Evolutionary conservation across 2,797 vertebrate species (phyloP), one percentile per base, ranked within the genome.

Genomic region (Cephalopachus bancanus): DNA sequence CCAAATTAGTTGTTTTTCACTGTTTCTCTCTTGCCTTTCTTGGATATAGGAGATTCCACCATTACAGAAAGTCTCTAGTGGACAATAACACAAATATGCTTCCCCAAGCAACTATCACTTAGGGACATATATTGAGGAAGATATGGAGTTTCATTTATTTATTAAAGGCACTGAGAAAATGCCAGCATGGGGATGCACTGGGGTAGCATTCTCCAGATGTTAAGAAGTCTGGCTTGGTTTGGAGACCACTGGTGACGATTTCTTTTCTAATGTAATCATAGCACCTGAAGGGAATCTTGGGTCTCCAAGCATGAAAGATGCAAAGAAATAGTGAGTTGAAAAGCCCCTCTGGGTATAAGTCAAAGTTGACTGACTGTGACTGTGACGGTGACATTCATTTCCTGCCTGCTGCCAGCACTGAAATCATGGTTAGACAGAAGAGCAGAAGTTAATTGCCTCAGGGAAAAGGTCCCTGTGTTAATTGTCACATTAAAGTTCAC

Each of bases 361-460:
- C 67, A 89, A 65, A 72, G 94, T 55, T 90, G 67, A 94, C 76
- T 94, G 88, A 87, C 90, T 96, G n/a, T 96, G 94, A 96, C 93
- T 83, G 17, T 92, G 95, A 96, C 24, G 67, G 96, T 96, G 96
- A 97, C 96, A 97, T 97, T 98, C 97, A 94, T 98, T 98, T 98
- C 97, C 97, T 95, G 67, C 83, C 92, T 86, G 51, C 92, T 89
- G 94, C 84, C 93, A 49, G 30, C 26, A n/a, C 64, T 85, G 71
- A 95, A 94, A 62, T 94, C 93, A 49, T 67, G 22, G 84, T 74
- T 94, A 89, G 90, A 91, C n/a, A 97, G 93, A 92, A 95, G 85
- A 97, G 78, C 67, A 96, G 97, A 97, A 97, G 96, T 96, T 98
- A 98, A 98, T 98, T 98, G 97, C 97, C 91, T 97, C 92, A 55